A percentile compares a stretch with the other conserved stretches of the same genome.
These are phyloP conservation scores for Karalla daura DNA, from an alignment of 2,797 vertebrate species.

Conservation along the genomic window DNA sequence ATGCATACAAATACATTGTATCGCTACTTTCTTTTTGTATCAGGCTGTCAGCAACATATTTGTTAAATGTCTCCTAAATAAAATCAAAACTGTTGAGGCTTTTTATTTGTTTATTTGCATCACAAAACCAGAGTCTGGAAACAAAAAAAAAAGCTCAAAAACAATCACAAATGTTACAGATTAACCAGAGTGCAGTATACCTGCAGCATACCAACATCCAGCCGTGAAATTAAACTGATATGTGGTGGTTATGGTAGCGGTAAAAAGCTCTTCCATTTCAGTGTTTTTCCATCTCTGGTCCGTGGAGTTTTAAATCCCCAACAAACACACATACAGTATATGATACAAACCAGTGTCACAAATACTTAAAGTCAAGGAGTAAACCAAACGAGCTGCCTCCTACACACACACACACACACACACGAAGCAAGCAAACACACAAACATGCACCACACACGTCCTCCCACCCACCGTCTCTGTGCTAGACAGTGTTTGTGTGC, in stretches of 20 bases:
- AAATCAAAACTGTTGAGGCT: constrained; percentile 3
- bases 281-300: constrained; percentile 51
- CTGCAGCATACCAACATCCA: constrained; percentile 34
- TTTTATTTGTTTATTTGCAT: not conserved
- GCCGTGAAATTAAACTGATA: constrained; percentile 59
- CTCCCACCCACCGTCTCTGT: constrained; percentile 50
- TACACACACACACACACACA: constrained; percentile 59
- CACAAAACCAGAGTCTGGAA: constrained; percentile 23
- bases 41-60: no score
- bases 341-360: constrained; percentile 51
- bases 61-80: not conserved
- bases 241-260: constrained; percentile 24
- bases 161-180: constrained; percentile 13
- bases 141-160: constrained; percentile 27
- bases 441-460: constrained; percentile 60
- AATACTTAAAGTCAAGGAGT: constrained; percentile 52
- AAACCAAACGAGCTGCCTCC: constrained; percentile 56
- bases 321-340: constrained; percentile 50
- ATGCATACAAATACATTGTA: no score
- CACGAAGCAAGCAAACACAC: constrained; percentile 60
- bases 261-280: constrained; percentile 54
- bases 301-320: constrained; percentile 22
- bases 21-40: no score
- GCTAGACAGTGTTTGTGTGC: constrained; percentile 28
- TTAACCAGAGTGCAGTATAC: constrained; percentile 33